A percentile compares a stretch with the other conserved stretches of the same genome.
Evolutionary conservation across 2,113 vertebrate genomes (phyloP).

Genomic region (Chloroceryle aenea): DNA sequence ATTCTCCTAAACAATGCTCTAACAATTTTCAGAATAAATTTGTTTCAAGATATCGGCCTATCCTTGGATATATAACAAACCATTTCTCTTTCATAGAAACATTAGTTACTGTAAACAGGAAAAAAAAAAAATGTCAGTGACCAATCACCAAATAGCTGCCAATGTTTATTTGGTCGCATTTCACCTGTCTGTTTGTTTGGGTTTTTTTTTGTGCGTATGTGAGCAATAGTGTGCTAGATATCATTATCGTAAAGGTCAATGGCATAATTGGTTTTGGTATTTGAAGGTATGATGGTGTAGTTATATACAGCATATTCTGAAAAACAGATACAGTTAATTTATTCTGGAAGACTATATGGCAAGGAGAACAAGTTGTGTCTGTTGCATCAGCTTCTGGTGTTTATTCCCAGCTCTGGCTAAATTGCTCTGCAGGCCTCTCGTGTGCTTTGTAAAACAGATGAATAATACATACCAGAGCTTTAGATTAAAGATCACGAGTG

Average conservation of each 20-base stretch:
- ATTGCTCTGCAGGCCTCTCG: background rate
- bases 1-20: background rate
- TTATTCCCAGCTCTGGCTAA: background rate
- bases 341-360: background rate
- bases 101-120: background rate
- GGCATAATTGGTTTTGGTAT: background rate
- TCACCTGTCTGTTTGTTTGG: too few relatives aligned
- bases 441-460: background rate
- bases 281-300: background rate
- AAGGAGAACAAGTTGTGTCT: background rate
- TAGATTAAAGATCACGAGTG: conserved; percentile 15
- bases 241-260: background rate
- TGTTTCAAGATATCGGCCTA: background rate
- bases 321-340: background rate
- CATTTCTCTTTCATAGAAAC: background rate
- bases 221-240: background rate
- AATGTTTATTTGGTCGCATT: background rate
- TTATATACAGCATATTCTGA: background rate
- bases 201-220: too few relatives aligned
- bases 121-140: background rate
- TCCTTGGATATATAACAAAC: background rate
- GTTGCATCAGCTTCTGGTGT: background rate
- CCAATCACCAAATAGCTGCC: background rate
- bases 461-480: background rate
- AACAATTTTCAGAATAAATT: background rate